These are phyloP conservation scores for Dysmachus trigonus DNA, from an alignment of 2,888 invertebrate species.

Conservation along the genomic window DNA sequence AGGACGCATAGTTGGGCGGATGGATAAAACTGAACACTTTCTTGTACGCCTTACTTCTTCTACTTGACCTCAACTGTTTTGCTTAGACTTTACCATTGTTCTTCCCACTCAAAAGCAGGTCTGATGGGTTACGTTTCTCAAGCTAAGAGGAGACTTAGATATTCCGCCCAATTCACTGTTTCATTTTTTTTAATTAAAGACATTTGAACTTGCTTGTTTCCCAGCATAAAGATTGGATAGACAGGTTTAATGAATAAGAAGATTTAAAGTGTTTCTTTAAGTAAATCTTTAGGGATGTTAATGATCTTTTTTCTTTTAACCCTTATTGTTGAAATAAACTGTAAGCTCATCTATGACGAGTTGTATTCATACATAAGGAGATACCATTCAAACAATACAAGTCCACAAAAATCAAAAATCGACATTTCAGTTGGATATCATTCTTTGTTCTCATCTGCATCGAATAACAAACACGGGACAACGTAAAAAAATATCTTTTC, in stretches of 20 bases:
- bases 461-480: too few relatives aligned
- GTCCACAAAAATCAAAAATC: too few relatives aligned
- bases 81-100: not conserved
- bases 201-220: not conserved
- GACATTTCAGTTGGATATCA: too few relatives aligned
- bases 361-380: too few relatives aligned
- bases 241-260: not conserved
- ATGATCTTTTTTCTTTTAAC: too few relatives aligned
- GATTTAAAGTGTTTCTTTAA: too few relatives aligned
- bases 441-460: too few relatives aligned
- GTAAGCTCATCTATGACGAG: too few relatives aligned
- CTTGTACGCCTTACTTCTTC: not conserved
- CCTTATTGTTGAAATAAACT: too few relatives aligned
- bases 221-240: not conserved
- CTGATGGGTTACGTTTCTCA: not conserved
- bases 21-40: not conserved
- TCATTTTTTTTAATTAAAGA: not conserved
- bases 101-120: not conserved
- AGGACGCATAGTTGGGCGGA: not conserved
- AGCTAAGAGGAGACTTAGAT: not conserved
- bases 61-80: constrained; percentile 7
- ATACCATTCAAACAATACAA: too few relatives aligned
- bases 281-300: too few relatives aligned
- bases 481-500: too few relatives aligned
- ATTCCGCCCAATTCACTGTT: not conserved